Base-by-base conservation (phyloP, 30 jellyfish, hydroid and myxozoan genomes). In the Hydra vulgaris region DNA sequence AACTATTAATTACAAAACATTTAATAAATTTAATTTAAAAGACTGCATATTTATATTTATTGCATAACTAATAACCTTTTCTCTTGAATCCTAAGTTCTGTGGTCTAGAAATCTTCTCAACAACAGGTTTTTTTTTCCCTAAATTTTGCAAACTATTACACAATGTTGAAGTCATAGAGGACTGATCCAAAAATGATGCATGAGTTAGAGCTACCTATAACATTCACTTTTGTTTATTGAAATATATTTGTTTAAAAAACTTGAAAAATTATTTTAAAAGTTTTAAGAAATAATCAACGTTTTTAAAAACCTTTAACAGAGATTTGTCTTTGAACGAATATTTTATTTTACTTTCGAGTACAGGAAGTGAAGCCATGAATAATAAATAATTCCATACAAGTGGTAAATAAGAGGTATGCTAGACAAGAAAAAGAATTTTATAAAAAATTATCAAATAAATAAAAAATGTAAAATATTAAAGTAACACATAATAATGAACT, bases 371-470 rank as follows among this genome's bases (percentile, higher is more conserved):
- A 73, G 56, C 74, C 72, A 79, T 88, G 27, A 79, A 82, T 24
- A 86, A 85, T 4, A 89, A 18, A 53, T 89, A 89, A 25, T 85
- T 82, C 80, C 86, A 73, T 17, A 80, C 78, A 18, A 72, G 81
- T 26, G 82, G 84, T 0, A 84, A 54, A 15, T 72, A 20, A 0
- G 88, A 26, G 26, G 89, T 27, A 74, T 89, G 95, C 96, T 89
- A 84, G 0, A 55, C 53, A 25, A 3, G 74, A 66, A 55, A 23
- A 54, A 77, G 0, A 8, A 23, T 40, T 3, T 3, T 40, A 40
- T 40, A 12, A 3, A 40, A 3, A 40, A 40, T 3, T 40, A 3
- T 12, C 12, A 40, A 40, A 40, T 40, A 40, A 12, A n/a, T n/a
- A n/a, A n/a, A n/a, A n/a, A n/a, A n/a, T n/a, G n/a, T n/a, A n/a